These are phyloP conservation scores for Actinernus sp. DNA, from an alignment of 92 coral and sea anemone species.

Conservation along the genomic window DNA sequence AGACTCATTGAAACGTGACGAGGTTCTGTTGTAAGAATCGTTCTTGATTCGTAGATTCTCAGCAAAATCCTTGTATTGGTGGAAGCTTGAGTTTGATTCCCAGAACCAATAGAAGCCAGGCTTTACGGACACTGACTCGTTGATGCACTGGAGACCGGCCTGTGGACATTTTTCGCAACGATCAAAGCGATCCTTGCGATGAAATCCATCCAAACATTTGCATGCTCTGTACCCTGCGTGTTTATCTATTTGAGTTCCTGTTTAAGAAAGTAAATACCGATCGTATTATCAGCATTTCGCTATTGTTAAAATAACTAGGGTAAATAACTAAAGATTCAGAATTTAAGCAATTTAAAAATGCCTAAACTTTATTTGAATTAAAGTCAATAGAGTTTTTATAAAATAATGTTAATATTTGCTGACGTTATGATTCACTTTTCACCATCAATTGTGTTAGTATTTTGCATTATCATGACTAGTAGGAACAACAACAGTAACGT, in stretches of 20 bases:
- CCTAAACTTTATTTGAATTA: too few species aligned
- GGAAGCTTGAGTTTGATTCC: slow-evolving; percentile 20
- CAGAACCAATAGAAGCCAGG: slow-evolving; percentile 58
- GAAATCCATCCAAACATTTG: slow-evolving; percentile 23
- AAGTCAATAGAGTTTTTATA: too few species aligned
- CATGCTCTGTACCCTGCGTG: slow-evolving; percentile 58
- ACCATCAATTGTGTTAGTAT: too few species aligned
- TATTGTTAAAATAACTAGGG: too few species aligned
- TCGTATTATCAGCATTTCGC: too few species aligned
- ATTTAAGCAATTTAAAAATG: too few species aligned
- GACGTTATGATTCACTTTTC: too few species aligned
- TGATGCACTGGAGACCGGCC: slow-evolving; percentile 25
- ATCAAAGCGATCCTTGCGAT: slow-evolving; percentile 48
- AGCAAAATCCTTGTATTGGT: slow-evolving; percentile 32
- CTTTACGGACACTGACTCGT: slow-evolving; percentile 41
- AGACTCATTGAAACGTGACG: slow-evolving; percentile 42
- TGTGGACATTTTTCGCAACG: slow-evolving; percentile 40
- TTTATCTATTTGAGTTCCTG: slow-evolving; percentile 42
- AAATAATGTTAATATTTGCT: too few species aligned
- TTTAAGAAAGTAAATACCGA: too few species aligned
- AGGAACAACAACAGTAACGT: too few species aligned
- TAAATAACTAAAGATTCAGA: too few species aligned
- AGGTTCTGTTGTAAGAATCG: slow-evolving; percentile 13
- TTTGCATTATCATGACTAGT: too few species aligned
- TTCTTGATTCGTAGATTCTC: slow-evolving; percentile 16